phyloP scores from a whole-genome alignment of 1,140 invertebrate species.

The Oscheius sp. region DNA sequence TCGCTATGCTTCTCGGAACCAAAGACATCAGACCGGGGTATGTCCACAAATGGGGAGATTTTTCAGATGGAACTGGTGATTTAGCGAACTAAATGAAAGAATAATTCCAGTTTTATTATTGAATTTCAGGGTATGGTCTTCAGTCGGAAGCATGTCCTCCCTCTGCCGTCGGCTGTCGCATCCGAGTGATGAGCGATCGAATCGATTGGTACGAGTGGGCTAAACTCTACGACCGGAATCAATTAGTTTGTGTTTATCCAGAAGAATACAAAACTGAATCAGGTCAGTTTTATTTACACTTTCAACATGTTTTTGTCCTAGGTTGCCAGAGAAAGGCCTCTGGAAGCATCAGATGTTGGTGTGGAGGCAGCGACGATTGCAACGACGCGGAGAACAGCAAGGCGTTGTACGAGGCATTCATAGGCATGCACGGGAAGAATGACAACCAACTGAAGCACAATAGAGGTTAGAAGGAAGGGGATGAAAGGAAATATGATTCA shows the following conservation, averaged over 20 bases:
- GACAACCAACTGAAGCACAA: neutral
- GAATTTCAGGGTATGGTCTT: slow-evolving; percentile 27
- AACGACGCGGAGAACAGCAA: slow-evolving; percentile 28
- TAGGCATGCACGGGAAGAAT: slow-evolving; percentile 1
- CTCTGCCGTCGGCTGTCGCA: slow-evolving; percentile 27
- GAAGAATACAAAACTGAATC: slow-evolving; percentile 26
- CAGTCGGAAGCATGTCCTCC: slow-evolving; percentile 23
- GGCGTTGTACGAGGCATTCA: slow-evolving; percentile 21
- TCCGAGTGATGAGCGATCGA: slow-evolving; percentile 25
- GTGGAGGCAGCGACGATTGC: slow-evolving; percentile 26
- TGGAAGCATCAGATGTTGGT: slow-evolving; percentile 32
- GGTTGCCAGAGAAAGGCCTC: slow-evolving; percentile 28
- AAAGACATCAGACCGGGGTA: no score
- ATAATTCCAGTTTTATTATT: neutral
- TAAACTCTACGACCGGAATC: slow-evolving; percentile 26
- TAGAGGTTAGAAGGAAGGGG: slow-evolving; percentile 5
- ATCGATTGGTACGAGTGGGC: slow-evolving; percentile 31
- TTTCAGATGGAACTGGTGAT: neutral
- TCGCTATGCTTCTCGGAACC: slow-evolving; percentile 4
- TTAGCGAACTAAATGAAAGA: neutral
- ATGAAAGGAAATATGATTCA: neutral
- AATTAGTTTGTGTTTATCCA: slow-evolving; percentile 31
- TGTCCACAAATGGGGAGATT: neutral
- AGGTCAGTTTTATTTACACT: neutral
- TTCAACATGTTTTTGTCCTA: neutral